phyloP scores from a whole-genome alignment of 2,797 vertebrate genomes.

The Micromesistius poutassou region DNA sequence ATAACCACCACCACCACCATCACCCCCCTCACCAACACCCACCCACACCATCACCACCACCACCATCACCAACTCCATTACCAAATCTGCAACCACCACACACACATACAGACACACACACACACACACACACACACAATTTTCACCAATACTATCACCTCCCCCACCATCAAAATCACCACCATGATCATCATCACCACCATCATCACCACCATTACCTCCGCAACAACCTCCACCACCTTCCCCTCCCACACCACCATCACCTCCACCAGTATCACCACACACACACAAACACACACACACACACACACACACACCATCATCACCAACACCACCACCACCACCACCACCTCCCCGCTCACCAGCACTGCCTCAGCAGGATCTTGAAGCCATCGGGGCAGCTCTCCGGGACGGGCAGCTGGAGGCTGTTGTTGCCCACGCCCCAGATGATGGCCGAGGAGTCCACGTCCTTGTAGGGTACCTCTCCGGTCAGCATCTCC shows the following conservation, averaged over 20 bases:
- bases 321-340: not conserved
- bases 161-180: too few species aligned
- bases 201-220: not conserved
- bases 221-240: not conserved
- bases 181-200: not conserved
- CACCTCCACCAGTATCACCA: not conserved
- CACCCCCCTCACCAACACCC: too few species aligned
- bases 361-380: conserved; percentile 94
- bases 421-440: conserved; percentile 95
- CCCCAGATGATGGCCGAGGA: conserved; percentile 98
- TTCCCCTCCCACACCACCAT: too few species aligned
- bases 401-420: conserved; percentile 90
- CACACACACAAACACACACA: not conserved
- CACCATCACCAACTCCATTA: too few species aligned
- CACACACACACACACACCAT: not conserved
- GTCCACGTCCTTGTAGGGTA: conserved; percentile 97
- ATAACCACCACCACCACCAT: too few species aligned
- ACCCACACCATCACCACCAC: too few species aligned
- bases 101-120: too few species aligned
- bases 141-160: too few species aligned
- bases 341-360: conserved; percentile 51
- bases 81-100: too few species aligned
- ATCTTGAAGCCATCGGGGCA: conserved; percentile 98
- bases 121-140: too few species aligned
- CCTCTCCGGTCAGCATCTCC: conserved; percentile 95